These are phyloP conservation scores for Grus americana DNA, from an alignment of 2,113 vertebrate genomes.

Conservation along the genomic window DNA sequence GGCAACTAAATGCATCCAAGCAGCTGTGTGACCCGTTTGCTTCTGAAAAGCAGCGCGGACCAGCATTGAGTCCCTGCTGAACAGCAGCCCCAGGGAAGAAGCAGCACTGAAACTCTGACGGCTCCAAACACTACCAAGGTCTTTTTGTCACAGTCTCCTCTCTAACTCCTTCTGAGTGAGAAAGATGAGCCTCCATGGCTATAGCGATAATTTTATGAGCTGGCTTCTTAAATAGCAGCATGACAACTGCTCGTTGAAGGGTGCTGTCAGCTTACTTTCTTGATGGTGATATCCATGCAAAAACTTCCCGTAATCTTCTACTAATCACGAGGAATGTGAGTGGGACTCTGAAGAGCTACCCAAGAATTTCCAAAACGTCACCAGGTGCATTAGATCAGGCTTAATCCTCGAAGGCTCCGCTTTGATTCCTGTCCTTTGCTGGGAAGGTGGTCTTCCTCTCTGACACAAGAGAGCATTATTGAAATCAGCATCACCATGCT, in stretches of 20 bases:
- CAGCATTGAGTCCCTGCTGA: neutral
- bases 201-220: neutral
- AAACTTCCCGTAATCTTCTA: neutral
- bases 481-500: neutral
- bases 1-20: neutral
- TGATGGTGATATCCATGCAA: neutral
- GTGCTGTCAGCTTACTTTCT: neutral
- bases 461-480: neutral
- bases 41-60: neutral
- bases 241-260: neutral
- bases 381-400: neutral
- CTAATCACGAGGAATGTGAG: neutral
- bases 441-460: neutral
- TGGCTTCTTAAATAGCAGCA: constrained; percentile 5
- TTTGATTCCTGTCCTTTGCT: neutral
- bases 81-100: neutral
- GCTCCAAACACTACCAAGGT: neutral
- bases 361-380: neutral
- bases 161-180: neutral
- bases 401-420: fast-evolving
- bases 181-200: neutral
- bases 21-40: neutral
- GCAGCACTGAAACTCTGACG: neutral
- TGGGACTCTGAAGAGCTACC: neutral
- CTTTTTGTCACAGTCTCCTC: neutral